Evolutionary conservation across 2,797 vertebrate species (phyloP), one percentile per base, ranked within the genome.

Genomic region (Melanotaenia maccullochi): DNA sequence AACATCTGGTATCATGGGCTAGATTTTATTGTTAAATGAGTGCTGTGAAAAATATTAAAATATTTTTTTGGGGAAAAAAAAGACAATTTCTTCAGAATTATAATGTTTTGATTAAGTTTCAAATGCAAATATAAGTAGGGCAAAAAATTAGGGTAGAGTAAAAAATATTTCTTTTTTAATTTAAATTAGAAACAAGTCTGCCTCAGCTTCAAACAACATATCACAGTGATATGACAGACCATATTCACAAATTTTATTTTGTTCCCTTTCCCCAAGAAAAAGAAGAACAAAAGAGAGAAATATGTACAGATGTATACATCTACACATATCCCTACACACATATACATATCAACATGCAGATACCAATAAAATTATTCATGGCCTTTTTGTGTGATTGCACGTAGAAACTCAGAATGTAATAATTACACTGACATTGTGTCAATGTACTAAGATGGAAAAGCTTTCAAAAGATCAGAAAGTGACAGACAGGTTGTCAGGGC

Each of bases 401-500:
- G 20, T 51, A 58, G 47, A 60, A 73, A 60, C 13, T 36, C 40
- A 22, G 24, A 3, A 51, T 44, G 57, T 58, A 24, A 14, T 32
- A 32, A 25, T 25, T 49, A n/a, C 13, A 13, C 24, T 14, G 5
- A 61, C 28, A 1, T 7, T 47, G 57, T 13, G 38, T 3, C 13
- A 14, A 18, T 16, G 38, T 40, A 9, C 49, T 9, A 9, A 76
- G 49, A 44, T 22, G 22, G 69, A 32, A 60, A 36, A 73, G 28
- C 47, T 63, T 16, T 64, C 0, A 5, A 52, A 76, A 47, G 49
- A 22, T 55, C 9, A 38, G 9, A 69, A 52, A 63, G 14, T 83
- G 81, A 85, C 54, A 9, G 90, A 75, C 83, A 75, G 72, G 79
- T 56, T 83, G 88, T 89, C 85, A 79, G 59, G 69, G 56, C 75